These are phyloP conservation scores for Pyrgilauda ruficollis DNA, from an alignment of 2,113 vertebrate genomes.

Conservation along the genomic window DNA sequence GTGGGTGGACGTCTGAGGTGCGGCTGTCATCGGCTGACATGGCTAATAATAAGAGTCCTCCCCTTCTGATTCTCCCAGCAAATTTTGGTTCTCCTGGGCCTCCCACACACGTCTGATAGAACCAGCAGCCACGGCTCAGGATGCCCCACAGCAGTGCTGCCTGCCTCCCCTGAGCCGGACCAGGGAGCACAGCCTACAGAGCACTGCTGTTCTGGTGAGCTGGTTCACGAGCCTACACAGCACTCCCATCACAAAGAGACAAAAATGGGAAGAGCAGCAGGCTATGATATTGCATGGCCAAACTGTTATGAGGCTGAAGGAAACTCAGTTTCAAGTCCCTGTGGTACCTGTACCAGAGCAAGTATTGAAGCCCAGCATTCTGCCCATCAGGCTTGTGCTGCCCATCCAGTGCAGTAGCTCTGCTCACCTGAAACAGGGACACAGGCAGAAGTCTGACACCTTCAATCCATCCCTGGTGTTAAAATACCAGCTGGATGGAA, in stretches of 20 bases:
- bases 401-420: neutral
- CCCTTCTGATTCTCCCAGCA: neutral
- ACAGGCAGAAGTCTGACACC: neutral
- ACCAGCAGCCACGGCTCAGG: rapidly evolving
- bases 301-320: neutral
- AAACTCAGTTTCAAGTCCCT: neutral
- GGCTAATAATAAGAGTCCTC: constrained; percentile 3
- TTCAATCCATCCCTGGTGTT: neutral
- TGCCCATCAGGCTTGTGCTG: neutral
- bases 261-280: neutral
- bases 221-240: neutral
- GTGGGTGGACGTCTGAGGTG: neutral
- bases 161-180: neutral
- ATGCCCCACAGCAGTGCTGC: neutral
- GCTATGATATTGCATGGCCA: neutral
- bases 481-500: neutral
- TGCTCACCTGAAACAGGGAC: neutral
- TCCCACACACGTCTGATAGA: neutral
- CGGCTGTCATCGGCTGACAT: neutral
- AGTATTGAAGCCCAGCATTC: neutral
- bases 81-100: neutral
- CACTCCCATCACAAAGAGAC: neutral
- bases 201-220: neutral
- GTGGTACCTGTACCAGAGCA: neutral
- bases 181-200: neutral